These are phyloP conservation scores for Enteromius paludinosus DNA, from an alignment of 2,797 vertebrate species.

Conservation along the genomic window DNA sequence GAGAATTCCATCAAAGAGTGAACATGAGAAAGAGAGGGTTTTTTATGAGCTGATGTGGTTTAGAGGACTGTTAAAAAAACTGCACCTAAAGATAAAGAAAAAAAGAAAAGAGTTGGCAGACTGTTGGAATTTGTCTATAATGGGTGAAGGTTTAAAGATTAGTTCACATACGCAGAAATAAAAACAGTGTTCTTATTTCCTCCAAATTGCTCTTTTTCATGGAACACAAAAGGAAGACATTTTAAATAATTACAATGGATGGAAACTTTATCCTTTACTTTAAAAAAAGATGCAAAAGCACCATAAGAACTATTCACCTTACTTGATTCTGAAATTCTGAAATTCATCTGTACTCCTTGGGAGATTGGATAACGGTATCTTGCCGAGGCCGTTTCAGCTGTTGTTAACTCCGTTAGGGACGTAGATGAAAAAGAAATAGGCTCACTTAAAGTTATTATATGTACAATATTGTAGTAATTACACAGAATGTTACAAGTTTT, in stretches of 20 bases:
- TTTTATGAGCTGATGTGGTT: slow-evolving; percentile 34
- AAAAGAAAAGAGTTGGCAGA: slow-evolving; percentile 2
- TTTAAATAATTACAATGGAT: neutral
- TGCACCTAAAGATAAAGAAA: slow-evolving; percentile 17
- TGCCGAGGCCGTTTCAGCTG: neutral
- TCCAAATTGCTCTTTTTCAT: neutral
- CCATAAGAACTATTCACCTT: neutral
- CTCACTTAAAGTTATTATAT: neutral
- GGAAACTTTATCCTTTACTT: neutral
- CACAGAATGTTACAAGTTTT: too few relatives aligned
- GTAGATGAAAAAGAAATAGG: neutral
- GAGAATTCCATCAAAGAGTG: slow-evolving; percentile 26
- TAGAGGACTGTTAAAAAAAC: slow-evolving; percentile 12
- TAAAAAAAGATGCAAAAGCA: neutral
- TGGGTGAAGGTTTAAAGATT: neutral
- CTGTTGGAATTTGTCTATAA: neutral
- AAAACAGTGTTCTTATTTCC: slow-evolving; percentile 9
- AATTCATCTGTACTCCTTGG: too few relatives aligned
- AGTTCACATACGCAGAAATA: neutral
- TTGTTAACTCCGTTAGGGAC: neutral
- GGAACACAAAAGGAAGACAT: neutral
- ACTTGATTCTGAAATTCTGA: neutral
- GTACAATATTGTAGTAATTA: too few relatives aligned
- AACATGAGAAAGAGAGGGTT: neutral
- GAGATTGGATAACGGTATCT: too few relatives aligned